Conservation (phyloP, 2,797 vertebrate genomes). For the Crossoptilon crossoptilon region DNA sequence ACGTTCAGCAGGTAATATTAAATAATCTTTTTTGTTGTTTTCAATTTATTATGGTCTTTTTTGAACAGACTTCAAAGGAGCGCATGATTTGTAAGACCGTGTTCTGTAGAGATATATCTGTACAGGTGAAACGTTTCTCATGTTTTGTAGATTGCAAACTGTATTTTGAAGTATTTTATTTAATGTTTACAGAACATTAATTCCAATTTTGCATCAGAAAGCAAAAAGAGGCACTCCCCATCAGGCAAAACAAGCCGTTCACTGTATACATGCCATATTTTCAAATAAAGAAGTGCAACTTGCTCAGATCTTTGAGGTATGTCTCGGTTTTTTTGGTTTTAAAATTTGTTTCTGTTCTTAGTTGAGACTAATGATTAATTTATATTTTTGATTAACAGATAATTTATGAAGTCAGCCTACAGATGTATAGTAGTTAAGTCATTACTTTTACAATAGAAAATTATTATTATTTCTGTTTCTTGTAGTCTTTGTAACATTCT, state of each 20-base stretch:
- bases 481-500: neutral
- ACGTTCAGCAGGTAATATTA: neutral
- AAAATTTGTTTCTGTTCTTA: neutral
- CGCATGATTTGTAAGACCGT: neutral
- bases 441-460: neutral
- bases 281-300: conserved; percentile 99
- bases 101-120: neutral
- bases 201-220: conserved; percentile 98
- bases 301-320: conserved; percentile 99
- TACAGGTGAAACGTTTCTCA: neutral
- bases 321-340: conserved; percentile 1
- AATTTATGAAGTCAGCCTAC: neutral
- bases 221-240: conserved; percentile 98
- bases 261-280: conserved; percentile 99
- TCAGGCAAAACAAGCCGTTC: conserved; percentile 98
- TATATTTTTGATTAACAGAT: neutral
- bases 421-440: neutral
- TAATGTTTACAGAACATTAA: conserved; percentile 89
- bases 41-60: neutral
- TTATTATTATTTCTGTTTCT: neutral
- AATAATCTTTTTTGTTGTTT: neutral
- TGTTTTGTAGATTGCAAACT: conserved; percentile 6
- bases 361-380: neutral
- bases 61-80: conserved; percentile 18
- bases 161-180: conserved; percentile 56